Conservation (phyloP, 2,113 vertebrate species). For the Acrocephalus kingi region DNA sequence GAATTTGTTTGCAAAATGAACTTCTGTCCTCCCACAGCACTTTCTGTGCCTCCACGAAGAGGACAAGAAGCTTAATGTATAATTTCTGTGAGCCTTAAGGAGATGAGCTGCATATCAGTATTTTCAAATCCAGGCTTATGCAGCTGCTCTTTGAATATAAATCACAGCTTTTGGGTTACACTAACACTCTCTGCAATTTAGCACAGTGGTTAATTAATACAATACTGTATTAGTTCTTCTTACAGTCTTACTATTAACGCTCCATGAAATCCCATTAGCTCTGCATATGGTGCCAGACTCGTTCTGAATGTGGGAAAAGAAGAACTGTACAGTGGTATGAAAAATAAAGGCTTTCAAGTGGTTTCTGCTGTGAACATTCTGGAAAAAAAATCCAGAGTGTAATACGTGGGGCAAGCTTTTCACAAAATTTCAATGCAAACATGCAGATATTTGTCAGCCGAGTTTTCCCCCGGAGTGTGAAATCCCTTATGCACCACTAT, state of each 20-base stretch:
- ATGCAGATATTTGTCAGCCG: background rate
- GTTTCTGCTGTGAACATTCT: slow-evolving; percentile 46
- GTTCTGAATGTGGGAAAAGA: slow-evolving; percentile 59
- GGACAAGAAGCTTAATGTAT: background rate
- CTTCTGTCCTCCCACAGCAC: background rate
- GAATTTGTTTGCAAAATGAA: background rate
- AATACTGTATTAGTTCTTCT: slow-evolving; percentile 57
- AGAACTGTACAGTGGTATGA: slow-evolving; percentile 39
- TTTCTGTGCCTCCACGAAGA: background rate
- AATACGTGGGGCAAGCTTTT: slow-evolving; percentile 27
- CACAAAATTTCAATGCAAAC: slow-evolving; percentile 45
- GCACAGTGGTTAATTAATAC: slow-evolving; percentile 63
- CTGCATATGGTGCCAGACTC: slow-evolving; percentile 52
- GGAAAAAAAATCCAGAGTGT: slow-evolving; percentile 17
- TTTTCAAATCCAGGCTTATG: slow-evolving; percentile 24
- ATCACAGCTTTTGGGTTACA: slow-evolving; percentile 28
- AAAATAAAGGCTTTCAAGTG: slow-evolving; percentile 57
- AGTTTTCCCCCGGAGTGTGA: background rate
- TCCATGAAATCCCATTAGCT: slow-evolving; percentile 58
- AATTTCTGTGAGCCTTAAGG: background rate
- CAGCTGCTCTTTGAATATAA: slow-evolving; percentile 30
- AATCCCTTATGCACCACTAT: background rate
- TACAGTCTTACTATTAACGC: slow-evolving; percentile 33
- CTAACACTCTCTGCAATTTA: slow-evolving; percentile 31
- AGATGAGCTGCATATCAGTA: background rate